These are phyloP conservation scores for Horisme vitalbata DNA, from an alignment of 2,888 invertebrate species.

Conservation along the genomic window DNA sequence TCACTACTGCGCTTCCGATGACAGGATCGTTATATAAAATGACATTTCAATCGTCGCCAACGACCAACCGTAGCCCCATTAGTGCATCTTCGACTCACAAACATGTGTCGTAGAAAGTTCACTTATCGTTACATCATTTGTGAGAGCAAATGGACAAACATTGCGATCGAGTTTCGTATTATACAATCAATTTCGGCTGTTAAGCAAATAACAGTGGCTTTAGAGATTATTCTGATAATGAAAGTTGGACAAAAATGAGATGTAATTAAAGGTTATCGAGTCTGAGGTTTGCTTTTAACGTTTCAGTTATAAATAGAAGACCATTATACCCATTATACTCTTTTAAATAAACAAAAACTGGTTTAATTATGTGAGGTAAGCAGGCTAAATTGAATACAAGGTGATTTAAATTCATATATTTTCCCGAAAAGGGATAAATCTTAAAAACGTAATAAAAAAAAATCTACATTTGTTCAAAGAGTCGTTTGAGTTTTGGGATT, in stretches of 20 bases:
- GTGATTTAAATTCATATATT: no score
- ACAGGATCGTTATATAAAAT: constrained; percentile 27
- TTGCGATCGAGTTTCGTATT: constrained; percentile 37
- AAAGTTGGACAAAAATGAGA: no score
- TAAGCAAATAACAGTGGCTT: constrained; percentile 5
- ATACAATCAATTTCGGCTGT: constrained; percentile 47
- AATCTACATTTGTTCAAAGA: no score
- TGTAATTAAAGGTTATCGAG: background rate
- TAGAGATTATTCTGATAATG: background rate
- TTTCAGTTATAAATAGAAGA: no score
- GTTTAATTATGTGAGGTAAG: no score
- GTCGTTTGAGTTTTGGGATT: no score
- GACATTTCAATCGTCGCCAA: constrained; percentile 15
- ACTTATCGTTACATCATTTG: constrained; percentile 36
- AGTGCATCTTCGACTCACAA: constrained; percentile 32
- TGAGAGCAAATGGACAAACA: constrained; percentile 42
- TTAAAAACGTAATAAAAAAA: no score
- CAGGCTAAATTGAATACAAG: no score
- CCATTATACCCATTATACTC: no score
- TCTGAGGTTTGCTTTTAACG: no score
- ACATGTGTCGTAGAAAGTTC: constrained; percentile 38
- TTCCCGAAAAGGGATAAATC: no score
- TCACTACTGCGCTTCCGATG: constrained; percentile 4
- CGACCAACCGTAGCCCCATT: constrained; percentile 21
- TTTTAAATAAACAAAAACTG: no score